These are phyloP conservation scores for Phania funesta DNA, from an alignment of 2,888 invertebrate genomes.

Conservation along the genomic window DNA sequence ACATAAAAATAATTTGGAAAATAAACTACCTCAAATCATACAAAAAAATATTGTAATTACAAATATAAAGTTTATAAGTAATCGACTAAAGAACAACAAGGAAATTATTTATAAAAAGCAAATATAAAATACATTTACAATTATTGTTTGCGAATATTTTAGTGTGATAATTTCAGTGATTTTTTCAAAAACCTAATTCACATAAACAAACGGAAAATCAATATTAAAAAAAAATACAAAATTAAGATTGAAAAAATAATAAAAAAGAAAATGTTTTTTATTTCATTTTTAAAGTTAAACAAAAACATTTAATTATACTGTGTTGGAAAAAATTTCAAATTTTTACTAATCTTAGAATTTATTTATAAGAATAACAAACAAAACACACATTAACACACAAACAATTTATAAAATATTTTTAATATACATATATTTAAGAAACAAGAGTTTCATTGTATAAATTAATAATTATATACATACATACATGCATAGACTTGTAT, in stretches of 20 bases:
- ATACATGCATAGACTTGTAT: conserved; percentile 15
- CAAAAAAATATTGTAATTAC: conserved; percentile 17
- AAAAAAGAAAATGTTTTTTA: conserved; percentile 32
- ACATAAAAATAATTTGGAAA: conserved; percentile 50
- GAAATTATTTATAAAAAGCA: conserved; percentile 41
- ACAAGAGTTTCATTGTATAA: conserved; percentile 14
- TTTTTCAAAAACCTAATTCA: conserved; percentile 40
- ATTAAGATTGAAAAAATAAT: neutral
- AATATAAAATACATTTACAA: conserved; percentile 15
- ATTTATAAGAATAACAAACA: conserved; percentile 20
- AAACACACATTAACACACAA: conserved; percentile 25
- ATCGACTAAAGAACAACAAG: conserved; percentile 8
- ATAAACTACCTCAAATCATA: conserved; percentile 59
- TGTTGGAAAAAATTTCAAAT: conserved; percentile 65
- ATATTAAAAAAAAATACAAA: conserved; percentile 36
- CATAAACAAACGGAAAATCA: conserved; percentile 37
- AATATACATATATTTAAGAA: neutral
- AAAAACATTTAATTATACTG: conserved; percentile 58
- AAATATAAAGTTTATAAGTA: neutral
- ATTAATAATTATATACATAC: neutral
- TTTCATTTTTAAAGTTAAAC: conserved; percentile 32
- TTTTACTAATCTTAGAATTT: conserved; percentile 53
- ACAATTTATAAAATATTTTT: conserved; percentile 12
- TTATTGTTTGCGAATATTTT: conserved; percentile 54
- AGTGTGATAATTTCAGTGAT: conserved; percentile 65